A percentile compares a stretch with the other conserved stretches of the same genome.
These are phyloP conservation scores for Esox masquinongy DNA, from an alignment of 2,797 vertebrate genomes.

Conservation along the genomic window DNA sequence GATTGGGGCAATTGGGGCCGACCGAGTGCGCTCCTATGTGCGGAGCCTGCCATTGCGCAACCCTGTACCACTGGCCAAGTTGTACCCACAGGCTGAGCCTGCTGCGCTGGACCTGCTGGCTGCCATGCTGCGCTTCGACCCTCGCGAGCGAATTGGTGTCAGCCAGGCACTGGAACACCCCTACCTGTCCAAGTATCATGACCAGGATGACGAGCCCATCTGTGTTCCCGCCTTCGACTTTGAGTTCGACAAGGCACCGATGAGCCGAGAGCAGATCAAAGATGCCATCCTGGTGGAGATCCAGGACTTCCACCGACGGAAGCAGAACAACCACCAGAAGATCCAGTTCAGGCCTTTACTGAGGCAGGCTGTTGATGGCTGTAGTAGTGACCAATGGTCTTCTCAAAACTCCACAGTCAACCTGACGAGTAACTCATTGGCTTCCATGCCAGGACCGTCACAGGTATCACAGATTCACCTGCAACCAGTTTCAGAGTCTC, in stretches of 20 bases:
- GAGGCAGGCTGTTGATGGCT: constrained; percentile 51
- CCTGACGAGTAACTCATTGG: constrained; percentile 43
- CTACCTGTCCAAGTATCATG: constrained; percentile 90
- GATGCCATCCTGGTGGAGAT: constrained; percentile 92
- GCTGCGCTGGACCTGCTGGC: constrained; percentile 80
- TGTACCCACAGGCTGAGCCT: constrained; percentile 84
- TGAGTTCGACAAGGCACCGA: constrained; percentile 83
- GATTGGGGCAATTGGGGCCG: constrained; percentile 84
- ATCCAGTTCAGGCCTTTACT: constrained; percentile 84
- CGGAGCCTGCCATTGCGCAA: constrained; percentile 82
- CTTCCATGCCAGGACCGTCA: constrained; percentile 47
- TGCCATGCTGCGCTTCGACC: constrained; percentile 86
- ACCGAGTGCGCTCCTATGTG: constrained; percentile 87
- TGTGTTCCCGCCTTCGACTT: constrained; percentile 94
- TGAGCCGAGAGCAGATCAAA: constrained; percentile 87
- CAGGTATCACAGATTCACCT: constrained; percentile 49
- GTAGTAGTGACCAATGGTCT: constrained; percentile 31
- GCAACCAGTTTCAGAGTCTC: constrained; percentile 39
- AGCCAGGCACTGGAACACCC: constrained; percentile 85
- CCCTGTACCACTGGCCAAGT: constrained; percentile 78
- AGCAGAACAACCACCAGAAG: constrained; percentile 79
- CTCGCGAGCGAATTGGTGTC: constrained; percentile 81
- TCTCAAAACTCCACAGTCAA: constrained; percentile 44
- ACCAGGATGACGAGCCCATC: constrained; percentile 89
- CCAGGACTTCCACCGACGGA: constrained; percentile 85